Percentiles rank a stretch among this genome's conserved stretches.
These are phyloP conservation scores for Phaedon cochleariae DNA, from an alignment of 2,888 invertebrate species.

Conservation along the genomic window DNA sequence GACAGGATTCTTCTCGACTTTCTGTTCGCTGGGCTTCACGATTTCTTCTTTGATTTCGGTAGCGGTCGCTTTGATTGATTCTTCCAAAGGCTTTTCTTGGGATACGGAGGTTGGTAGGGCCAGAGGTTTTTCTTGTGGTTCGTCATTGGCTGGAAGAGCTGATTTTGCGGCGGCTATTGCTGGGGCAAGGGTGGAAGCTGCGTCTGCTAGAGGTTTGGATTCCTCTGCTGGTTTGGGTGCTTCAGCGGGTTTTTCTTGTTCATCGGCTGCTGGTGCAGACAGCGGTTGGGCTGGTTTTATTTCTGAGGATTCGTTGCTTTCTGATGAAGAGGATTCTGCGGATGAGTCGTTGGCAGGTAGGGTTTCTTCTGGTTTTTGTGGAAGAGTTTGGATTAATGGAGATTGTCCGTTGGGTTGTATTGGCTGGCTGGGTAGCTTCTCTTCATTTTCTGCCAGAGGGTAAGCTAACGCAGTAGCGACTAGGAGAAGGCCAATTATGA, in stretches of 20 bases:
- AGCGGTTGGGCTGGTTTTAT: conserved; percentile 15
- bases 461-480: conserved; percentile 65
- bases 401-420: conserved; percentile 48
- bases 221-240: conserved; percentile 29
- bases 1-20: conserved; percentile 48
- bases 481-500: conserved; percentile 69
- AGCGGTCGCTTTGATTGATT: conserved; percentile 35
- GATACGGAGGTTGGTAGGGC: conserved; percentile 57
- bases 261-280: conserved; percentile 16
- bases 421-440: conserved; percentile 42
- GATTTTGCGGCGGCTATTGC: conserved; percentile 9
- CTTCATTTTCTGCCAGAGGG: conserved; percentile 68
- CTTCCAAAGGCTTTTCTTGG: conserved; percentile 42
- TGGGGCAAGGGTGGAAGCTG: background rate
- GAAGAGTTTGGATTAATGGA: conserved; percentile 23
- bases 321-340: conserved; percentile 27
- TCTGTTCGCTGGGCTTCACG: conserved; percentile 50
- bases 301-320: conserved; percentile 33
- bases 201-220: conserved; percentile 20
- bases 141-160: conserved; percentile 39
- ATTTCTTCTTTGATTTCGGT: conserved; percentile 49
- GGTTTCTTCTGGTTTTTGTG: conserved; percentile 44
- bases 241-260: conserved; percentile 15
- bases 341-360: conserved; percentile 26
- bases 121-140: conserved; percentile 56